A percentile compares a stretch with the other conserved stretches of the same genome.
Evolutionary conservation across 2,113 vertebrate species (phyloP).

Genomic region (Dendropsophus ebraccatus): DNA sequence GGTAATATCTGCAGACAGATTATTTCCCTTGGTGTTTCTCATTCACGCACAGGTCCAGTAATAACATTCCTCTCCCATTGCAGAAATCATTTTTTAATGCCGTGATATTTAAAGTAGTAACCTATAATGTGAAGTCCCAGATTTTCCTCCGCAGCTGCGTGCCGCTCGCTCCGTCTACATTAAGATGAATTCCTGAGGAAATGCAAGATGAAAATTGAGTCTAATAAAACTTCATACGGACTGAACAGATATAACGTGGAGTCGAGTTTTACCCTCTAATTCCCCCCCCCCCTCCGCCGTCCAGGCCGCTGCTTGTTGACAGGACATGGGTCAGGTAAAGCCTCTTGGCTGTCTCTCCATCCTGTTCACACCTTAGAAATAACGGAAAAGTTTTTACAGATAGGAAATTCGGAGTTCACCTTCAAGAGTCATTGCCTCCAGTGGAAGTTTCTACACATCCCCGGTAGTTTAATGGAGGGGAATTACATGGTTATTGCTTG

Average conservation of each 20-base stretch:
- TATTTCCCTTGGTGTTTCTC: slow-evolving; percentile 51
- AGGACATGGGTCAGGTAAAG: slow-evolving; percentile 13
- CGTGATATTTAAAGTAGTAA: slow-evolving; percentile 29
- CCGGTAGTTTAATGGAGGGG: slow-evolving; percentile 32
- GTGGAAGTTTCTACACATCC: slow-evolving; percentile 34
- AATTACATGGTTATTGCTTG: slow-evolving; percentile 26
- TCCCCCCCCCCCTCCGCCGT: neutral
- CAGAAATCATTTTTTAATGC: slow-evolving; percentile 53
- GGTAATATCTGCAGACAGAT: slow-evolving; percentile 54
- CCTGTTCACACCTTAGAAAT: slow-evolving; percentile 51
- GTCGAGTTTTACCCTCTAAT: neutral
- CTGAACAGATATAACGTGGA: neutral
- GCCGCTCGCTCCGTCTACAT: neutral
- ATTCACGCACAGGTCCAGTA: slow-evolving; percentile 49
- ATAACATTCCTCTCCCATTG: slow-evolving; percentile 53
- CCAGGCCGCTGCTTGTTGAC: slow-evolving; percentile 10
- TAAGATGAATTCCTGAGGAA: slow-evolving; percentile 49
- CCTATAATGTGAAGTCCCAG: slow-evolving; percentile 23
- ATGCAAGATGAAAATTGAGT: slow-evolving; percentile 38
- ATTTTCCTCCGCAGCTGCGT: slow-evolving; percentile 29
- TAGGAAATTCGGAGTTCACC: slow-evolving; percentile 34
- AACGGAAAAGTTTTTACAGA: slow-evolving; percentile 36
- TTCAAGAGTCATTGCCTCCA: slow-evolving; percentile 9
- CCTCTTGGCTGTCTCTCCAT: slow-evolving; percentile 16
- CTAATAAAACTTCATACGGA: slow-evolving; percentile 26